These are phyloP conservation scores for Coenobita brevimanus DNA, from an alignment of 1,140 invertebrate genomes.

Conservation along the genomic window DNA sequence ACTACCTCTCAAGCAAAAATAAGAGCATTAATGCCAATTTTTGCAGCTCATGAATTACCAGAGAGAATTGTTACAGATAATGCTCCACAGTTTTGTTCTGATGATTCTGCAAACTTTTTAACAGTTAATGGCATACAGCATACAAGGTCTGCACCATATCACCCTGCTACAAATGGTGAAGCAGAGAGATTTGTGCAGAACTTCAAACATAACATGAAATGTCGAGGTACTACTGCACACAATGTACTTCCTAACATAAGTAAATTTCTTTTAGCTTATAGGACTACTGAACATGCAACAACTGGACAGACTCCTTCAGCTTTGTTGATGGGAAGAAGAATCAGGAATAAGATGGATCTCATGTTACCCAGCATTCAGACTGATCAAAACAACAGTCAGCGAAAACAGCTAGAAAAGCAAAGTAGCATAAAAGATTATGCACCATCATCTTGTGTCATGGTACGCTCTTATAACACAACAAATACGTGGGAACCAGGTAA, in stretches of 20 bases:
- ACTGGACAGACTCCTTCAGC: neutral
- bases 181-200: constrained; percentile 26
- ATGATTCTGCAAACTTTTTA: constrained; percentile 71
- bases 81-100: constrained; percentile 73
- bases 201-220: constrained; percentile 9
- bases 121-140: neutral
- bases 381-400: neutral
- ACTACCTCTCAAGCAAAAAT: constrained; percentile 65
- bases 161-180: constrained; percentile 18
- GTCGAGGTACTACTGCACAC: neutral
- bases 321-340: neutral
- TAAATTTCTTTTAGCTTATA: neutral
- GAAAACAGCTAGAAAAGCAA: constrained; percentile 3
- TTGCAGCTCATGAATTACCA: constrained; percentile 70
- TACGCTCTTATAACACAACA: no score
- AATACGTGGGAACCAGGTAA: no score
- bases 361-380: neutral
- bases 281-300: neutral
- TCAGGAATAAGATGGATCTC: neutral
- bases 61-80: constrained; percentile 72
- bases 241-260: neutral
- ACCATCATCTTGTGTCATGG: no score
- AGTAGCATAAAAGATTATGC: no score
- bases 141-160: neutral
- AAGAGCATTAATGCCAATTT: constrained; percentile 67